Percentiles rank a stretch among this genome's conserved stretches.
phyloP scores from a whole-genome alignment of 2,113 vertebrate species.

The Callospermophilus lateralis region DNA sequence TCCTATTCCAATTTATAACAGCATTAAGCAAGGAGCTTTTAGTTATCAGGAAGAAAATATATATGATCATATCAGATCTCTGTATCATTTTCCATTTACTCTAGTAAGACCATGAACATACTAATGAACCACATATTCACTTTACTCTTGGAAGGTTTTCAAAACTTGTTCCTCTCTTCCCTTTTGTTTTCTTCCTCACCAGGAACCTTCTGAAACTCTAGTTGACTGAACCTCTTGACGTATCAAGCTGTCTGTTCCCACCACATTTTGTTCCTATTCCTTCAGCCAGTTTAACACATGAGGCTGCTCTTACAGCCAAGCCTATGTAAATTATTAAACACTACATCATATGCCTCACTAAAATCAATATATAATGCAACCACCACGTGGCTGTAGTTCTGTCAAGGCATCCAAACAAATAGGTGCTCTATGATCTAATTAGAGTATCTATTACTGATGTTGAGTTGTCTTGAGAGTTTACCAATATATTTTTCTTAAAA shows the following conservation, averaged over 20 bases:
- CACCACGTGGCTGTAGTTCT: not conserved
- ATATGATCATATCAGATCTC: not conserved
- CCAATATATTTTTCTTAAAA: slow-evolving; percentile 22
- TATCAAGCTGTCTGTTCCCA: not conserved
- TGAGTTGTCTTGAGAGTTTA: not conserved
- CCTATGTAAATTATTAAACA: slow-evolving; percentile 45
- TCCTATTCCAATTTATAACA: not conserved
- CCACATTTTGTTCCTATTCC: not conserved
- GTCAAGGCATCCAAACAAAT: slow-evolving; percentile 9
- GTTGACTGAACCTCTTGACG: not conserved
- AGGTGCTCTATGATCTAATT: not conserved
- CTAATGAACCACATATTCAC: not conserved
- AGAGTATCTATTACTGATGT: not conserved
- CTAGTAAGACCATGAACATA: not conserved
- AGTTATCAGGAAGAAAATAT: not conserved
- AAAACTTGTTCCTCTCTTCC: not conserved
- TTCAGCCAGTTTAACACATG: not conserved
- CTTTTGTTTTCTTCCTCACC: not conserved
- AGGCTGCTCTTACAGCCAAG: not conserved
- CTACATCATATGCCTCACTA: not conserved
- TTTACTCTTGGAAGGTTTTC: not conserved
- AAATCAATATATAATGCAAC: slow-evolving; percentile 46
- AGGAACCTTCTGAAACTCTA: not conserved
- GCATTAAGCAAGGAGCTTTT: not conserved
- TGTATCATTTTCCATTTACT: not conserved